Evolutionary conservation across 2,113 vertebrate species (phyloP).

Genomic region (Pedionomus torquatus): DNA sequence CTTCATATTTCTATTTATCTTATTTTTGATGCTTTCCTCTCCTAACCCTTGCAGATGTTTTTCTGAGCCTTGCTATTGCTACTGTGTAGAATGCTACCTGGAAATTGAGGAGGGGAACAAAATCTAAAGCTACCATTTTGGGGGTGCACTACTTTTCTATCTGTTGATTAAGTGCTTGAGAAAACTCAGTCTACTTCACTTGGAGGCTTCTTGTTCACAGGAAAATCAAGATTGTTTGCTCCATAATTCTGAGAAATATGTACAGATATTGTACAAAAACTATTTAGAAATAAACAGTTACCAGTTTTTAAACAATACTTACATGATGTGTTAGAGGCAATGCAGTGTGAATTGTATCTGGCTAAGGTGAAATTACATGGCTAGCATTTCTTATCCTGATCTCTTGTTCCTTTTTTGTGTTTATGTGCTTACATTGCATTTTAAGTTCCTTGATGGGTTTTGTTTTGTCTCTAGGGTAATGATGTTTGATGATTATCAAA

Average conservation of each 20-base stretch:
- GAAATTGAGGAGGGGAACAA: not conserved
- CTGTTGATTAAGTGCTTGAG: not conserved
- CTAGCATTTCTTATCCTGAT: not conserved
- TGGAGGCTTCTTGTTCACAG: conserved; percentile 37
- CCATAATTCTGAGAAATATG: not conserved
- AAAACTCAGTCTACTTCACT: not conserved
- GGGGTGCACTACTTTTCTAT: not conserved
- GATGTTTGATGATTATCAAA: not conserved
- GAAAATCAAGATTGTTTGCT: conserved; percentile 3
- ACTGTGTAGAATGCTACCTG: not conserved
- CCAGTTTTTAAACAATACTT: not conserved
- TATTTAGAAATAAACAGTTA: not conserved
- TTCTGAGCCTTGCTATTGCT: not conserved
- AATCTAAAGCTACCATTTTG: not conserved
- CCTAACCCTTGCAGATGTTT: not conserved
- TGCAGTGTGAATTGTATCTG: not conserved
- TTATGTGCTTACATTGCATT: not conserved
- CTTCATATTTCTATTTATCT: not conserved
- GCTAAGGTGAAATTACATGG: not conserved
- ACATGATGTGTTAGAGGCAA: not conserved
- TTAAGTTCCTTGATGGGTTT: not conserved
- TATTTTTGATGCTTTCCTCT: not conserved
- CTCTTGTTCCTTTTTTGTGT: not conserved
- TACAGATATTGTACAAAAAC: not conserved
- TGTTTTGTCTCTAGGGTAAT: not conserved